Evolutionary conservation across 1,140 invertebrate species (phyloP).

Genomic region (Aphelenchoides besseyi): DNA sequence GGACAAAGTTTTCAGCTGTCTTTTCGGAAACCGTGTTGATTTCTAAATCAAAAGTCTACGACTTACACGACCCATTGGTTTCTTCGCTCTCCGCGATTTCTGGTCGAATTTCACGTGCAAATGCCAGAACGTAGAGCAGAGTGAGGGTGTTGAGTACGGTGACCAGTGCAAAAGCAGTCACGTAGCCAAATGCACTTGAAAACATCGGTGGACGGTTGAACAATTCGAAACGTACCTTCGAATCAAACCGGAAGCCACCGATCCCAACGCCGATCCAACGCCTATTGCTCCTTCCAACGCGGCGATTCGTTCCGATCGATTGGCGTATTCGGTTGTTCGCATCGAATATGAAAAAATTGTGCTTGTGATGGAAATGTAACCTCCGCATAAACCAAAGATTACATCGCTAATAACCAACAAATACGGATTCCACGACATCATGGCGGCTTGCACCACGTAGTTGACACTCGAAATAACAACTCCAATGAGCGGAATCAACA

Average conservation of each 20-base stretch:
- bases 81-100: neutral
- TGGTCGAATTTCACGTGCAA: constrained; percentile 17
- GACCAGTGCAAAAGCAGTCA: constrained; percentile 26
- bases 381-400: constrained; percentile 51
- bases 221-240: constrained; percentile 32
- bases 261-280: constrained; percentile 38
- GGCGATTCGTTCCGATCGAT: constrained; percentile 41
- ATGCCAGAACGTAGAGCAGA: constrained; percentile 27
- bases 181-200: constrained; percentile 40
- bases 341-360: constrained; percentile 25
- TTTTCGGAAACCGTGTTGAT: neutral
- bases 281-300: constrained; percentile 46
- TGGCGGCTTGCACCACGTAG: constrained; percentile 48
- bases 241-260: constrained; percentile 34
- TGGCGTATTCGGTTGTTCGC: neutral
- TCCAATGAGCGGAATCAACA: constrained; percentile 55
- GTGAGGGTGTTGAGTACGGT: constrained; percentile 31
- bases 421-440: constrained; percentile 43
- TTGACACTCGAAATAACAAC: constrained; percentile 48
- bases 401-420: constrained; percentile 51
- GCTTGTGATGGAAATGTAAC: constrained; percentile 52
- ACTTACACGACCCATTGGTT: too few species aligned
- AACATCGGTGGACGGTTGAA: constrained; percentile 2
- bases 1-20: constrained; percentile 3
- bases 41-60: constrained; percentile 4